Conservation (phyloP, 2,113 vertebrate genomes). For the Sigmodon hispidus region DNA sequence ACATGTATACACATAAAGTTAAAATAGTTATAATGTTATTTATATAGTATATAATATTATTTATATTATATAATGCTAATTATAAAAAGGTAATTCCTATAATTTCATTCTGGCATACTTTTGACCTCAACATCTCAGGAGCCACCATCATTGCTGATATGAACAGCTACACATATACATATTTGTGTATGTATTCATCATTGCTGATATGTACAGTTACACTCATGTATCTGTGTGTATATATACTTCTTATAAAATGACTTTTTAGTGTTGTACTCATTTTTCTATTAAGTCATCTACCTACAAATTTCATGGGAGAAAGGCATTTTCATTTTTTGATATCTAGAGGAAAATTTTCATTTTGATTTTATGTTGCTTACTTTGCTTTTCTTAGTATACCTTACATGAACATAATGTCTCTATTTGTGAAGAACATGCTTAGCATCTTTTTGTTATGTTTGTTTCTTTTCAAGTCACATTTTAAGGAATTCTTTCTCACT, state of each 20-base stretch:
- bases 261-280: not conserved
- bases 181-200: not conserved
- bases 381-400: not conserved
- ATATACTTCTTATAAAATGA: not conserved
- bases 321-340: not conserved
- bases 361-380: not conserved
- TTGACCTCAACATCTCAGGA: not conserved
- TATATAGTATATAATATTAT: not conserved
- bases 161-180: not conserved
- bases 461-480: conserved; percentile 1
- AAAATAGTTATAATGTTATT: not conserved
- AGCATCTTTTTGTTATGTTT: not conserved
- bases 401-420: not conserved
- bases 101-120: not conserved
- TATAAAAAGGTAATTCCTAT: not conserved
- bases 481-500: not conserved
- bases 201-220: not conserved
- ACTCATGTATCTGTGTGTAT: not conserved
- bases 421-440: conserved; percentile 17
- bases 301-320: conserved; percentile 14
- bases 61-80: not conserved
- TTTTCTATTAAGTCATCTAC: not conserved
- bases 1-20: not conserved
- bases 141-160: not conserved
- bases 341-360: not conserved